Base-by-base conservation (phyloP, 2,888 invertebrate genomes). In the Cephonodes hylas region DNA sequence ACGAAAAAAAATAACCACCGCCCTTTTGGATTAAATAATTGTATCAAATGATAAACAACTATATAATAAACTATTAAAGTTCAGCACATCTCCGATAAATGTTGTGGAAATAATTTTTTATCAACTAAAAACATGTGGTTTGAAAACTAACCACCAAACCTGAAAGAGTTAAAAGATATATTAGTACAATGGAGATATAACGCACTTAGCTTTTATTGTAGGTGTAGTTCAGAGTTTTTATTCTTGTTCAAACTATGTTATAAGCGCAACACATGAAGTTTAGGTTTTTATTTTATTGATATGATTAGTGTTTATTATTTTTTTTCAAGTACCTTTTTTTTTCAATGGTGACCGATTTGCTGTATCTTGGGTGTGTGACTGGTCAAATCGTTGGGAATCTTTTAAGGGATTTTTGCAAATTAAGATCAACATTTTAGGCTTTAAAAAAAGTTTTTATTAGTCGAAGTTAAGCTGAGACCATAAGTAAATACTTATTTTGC, bases 161-260 rank as follows among this genome's bases (percentile, higher is more conserved):
- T n/a, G n/a, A n/a, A n/a, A n/a, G n/a, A n/a, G 74, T 77, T 73
- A 73, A 73, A 75, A 80, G 69, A 72, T 72, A 77, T 77, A 75
- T 85, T 85, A 90, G 89, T 89, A 91, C 89, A 91, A 90, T 88
- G 81, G 71, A 80, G 76, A 38, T n/a, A 4, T 31, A 53, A 79
- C 73, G 84, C 84, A 84, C 78, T 71, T 84, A 84, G 86, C 68
- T 72, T 80, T 79, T 84, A 83, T 79, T 73, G 22, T 61, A 61
- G 42, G 5, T 20, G 18, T 61, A 60, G 42, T 76, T 72, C 76
- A 76, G 71, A 74, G 75, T 77, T 60, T 59, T 48, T 60, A 60
- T 48, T 53, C 46, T 42, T 60, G 48, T 48, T 48, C 38, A 38
- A 22, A 60, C 5, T 60, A 64, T 71, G 66, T 67, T 73, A 64